These are phyloP conservation scores for Grus americana DNA, from an alignment of 2,113 vertebrate species.

Conservation along the genomic window DNA sequence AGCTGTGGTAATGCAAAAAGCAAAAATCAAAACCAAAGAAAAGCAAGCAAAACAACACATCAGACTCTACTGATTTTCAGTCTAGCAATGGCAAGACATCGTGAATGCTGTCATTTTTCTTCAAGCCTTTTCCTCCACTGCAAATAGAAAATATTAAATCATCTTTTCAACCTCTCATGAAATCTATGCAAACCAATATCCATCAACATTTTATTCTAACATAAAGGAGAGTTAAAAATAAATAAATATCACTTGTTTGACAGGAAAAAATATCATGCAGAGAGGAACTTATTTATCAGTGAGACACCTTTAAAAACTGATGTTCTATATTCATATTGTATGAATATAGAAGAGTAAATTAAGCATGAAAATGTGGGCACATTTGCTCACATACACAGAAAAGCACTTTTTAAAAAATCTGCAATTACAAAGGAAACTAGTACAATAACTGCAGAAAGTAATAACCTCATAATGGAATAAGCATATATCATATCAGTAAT, in stretches of 20 bases:
- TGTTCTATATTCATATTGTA: neutral
- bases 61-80: neutral
- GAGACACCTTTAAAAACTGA: neutral
- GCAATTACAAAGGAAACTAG: neutral
- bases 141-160: neutral
- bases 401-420: neutral
- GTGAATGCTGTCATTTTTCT: neutral
- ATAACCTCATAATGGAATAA: neutral
- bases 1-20: rapidly evolving
- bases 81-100: neutral
- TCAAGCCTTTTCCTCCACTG: neutral
- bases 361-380: neutral
- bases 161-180: neutral
- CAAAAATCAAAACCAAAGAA: neutral
- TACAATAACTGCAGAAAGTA: neutral
- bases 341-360: neutral
- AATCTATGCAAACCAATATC: neutral
- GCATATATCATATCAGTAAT: neutral
- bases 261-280: neutral
- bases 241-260: neutral
- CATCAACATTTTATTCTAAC: neutral
- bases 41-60: neutral
- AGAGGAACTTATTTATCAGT: neutral
- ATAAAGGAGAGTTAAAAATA: neutral
- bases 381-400: neutral